These are phyloP conservation scores for Lutjanus campechanus DNA, from an alignment of 2,797 vertebrate genomes.

Conservation along the genomic window DNA sequence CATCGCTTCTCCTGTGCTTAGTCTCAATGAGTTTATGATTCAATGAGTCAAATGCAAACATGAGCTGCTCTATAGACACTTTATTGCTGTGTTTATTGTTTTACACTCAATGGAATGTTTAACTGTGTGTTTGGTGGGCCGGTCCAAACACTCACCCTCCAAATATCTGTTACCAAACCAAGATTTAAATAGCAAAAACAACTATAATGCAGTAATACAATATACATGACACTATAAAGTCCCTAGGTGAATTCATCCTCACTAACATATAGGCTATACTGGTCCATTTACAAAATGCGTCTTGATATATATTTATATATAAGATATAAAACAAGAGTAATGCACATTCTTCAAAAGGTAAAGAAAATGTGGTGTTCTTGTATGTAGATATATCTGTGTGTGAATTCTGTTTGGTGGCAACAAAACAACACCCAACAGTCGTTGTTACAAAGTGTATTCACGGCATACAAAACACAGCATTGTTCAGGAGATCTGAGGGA, in stretches of 20 bases:
- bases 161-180: conserved; percentile 81
- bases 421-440: conserved; percentile 56
- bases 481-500: conserved; percentile 41
- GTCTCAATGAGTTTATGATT: not conserved
- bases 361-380: conserved; percentile 48
- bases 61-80: conserved; percentile 75
- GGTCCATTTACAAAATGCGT: conserved; percentile 81
- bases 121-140: conserved; percentile 72
- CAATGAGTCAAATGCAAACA: conserved; percentile 29
- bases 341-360: conserved; percentile 74
- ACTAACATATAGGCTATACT: conserved; percentile 77
- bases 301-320: conserved; percentile 77
- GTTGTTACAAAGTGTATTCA: conserved; percentile 56
- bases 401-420: conserved; percentile 69
- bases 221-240: conserved; percentile 85
- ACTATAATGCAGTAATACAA: conserved; percentile 88
- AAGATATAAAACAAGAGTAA: conserved; percentile 83
- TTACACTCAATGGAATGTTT: conserved; percentile 79
- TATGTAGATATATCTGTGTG: conserved; percentile 45
- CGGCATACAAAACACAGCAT: conserved; percentile 60
- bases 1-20: not conserved
- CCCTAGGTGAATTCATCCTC: conserved; percentile 70
- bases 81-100: conserved; percentile 85
- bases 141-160: conserved; percentile 68
- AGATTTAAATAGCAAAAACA: conserved; percentile 90